These are phyloP conservation scores for Tinea trinotella DNA, from an alignment of 2,888 invertebrate species.

Conservation along the genomic window DNA sequence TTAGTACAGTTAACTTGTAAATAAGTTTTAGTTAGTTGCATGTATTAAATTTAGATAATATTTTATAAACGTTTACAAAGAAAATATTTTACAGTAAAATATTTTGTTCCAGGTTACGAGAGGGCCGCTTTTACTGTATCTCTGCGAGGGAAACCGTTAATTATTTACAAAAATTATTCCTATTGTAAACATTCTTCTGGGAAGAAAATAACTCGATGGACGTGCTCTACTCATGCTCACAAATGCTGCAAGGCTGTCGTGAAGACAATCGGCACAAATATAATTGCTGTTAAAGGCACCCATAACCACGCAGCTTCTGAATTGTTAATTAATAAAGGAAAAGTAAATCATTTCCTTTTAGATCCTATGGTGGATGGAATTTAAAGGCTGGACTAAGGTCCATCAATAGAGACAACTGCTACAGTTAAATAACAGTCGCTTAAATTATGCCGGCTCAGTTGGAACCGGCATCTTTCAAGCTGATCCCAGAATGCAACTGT, in stretches of 20 bases:
- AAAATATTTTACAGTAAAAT: too few relatives aligned
- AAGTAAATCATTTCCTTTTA: not conserved
- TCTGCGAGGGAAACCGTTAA: slow-evolving; percentile 48
- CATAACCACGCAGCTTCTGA: slow-evolving; percentile 59
- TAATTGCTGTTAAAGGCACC: slow-evolving; percentile 47
- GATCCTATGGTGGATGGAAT: not conserved
- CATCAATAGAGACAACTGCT: too few relatives aligned
- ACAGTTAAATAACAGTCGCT: too few relatives aligned
- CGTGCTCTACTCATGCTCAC: slow-evolving; percentile 59
- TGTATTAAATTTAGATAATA: too few relatives aligned
- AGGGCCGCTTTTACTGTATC: slow-evolving; percentile 54
- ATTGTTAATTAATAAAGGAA: slow-evolving; percentile 43
- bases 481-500: too few relatives aligned
- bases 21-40: too few relatives aligned
- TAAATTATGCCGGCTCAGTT: too few relatives aligned
- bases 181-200: slow-evolving; percentile 53
- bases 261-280: slow-evolving; percentile 46
- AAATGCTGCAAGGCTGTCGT: slow-evolving; percentile 60
- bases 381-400: too few relatives aligned
- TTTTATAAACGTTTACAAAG: too few relatives aligned
- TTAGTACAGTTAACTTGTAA: too few relatives aligned
- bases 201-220: slow-evolving; percentile 51
- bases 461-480: too few relatives aligned
- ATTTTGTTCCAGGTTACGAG: slow-evolving; percentile 21
- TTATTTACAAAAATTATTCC: slow-evolving; percentile 52